Conservation (phyloP, 2,113 vertebrate species). For the Turdus rufiventris region DNA sequence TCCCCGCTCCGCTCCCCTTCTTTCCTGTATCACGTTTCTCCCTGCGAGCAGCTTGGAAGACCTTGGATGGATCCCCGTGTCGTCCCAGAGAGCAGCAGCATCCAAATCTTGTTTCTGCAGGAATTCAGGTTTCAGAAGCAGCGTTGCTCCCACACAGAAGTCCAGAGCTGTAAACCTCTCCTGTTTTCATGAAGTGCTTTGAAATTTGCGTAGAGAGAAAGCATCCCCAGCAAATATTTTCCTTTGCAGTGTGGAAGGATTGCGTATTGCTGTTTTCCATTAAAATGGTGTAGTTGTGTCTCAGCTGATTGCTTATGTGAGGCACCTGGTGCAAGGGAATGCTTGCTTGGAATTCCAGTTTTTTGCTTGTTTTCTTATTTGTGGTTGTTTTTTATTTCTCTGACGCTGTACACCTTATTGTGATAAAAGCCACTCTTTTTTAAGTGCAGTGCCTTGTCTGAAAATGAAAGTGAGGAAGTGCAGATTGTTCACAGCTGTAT, state of each 20-base stretch:
- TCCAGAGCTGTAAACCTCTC: background rate
- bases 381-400: background rate
- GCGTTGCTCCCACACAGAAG: accelerated
- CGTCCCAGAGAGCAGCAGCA: background rate
- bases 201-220: background rate
- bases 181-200: background rate
- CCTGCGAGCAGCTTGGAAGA: background rate
- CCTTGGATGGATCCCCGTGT: background rate
- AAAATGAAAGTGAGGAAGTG: background rate
- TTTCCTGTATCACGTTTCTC: too few relatives aligned
- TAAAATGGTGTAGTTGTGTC: background rate
- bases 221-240: background rate
- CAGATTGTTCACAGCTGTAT: background rate
- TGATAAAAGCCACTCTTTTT: background rate
- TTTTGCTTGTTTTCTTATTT: background rate
- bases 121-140: background rate
- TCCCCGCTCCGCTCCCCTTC: accelerated
- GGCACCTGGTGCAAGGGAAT: background rate
- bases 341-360: background rate
- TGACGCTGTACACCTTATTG: accelerated
- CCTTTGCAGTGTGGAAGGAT: background rate
- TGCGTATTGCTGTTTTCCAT: accelerated
- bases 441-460: background rate
- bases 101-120: background rate
- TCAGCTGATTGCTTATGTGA: accelerated